Evolutionary conservation across 1,140 invertebrate species (phyloP).

Genomic region (Ceratina calcarata): DNA sequence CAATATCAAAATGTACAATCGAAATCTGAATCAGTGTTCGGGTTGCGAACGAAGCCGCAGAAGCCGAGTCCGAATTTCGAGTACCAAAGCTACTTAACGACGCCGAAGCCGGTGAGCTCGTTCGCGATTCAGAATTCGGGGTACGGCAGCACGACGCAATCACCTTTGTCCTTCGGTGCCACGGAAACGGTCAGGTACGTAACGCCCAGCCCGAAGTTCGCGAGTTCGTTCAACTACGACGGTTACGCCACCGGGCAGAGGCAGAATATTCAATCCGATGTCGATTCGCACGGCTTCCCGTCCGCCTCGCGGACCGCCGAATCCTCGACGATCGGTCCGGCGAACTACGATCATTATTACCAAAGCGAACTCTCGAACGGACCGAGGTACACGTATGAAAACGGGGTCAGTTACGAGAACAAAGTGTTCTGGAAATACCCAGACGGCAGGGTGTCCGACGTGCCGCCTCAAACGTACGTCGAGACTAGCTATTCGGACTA

Average conservation of each 20-base stretch:
- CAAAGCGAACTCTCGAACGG: constrained; percentile 25
- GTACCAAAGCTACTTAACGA: constrained; percentile 50
- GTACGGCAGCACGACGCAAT: constrained; percentile 35
- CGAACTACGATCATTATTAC: constrained; percentile 10
- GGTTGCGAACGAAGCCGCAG: constrained; percentile 71
- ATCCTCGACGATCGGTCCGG: background rate
- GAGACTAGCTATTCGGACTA: constrained; percentile 68
- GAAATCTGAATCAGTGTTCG: constrained; percentile 48
- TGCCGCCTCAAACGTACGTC: constrained; percentile 70
- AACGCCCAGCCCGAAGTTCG: constrained; percentile 24
- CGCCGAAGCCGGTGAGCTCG: constrained; percentile 34
- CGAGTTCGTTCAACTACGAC: constrained; percentile 16
- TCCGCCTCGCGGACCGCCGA: background rate
- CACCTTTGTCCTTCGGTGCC: constrained; percentile 9
- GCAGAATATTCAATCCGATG: constrained; percentile 18
- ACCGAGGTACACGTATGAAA: constrained; percentile 73
- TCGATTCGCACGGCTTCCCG: constrained; percentile 9
- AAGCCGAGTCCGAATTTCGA: constrained; percentile 49
- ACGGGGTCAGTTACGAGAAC: constrained; percentile 76
- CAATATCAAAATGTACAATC: background rate
- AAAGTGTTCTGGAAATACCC: constrained; percentile 79
- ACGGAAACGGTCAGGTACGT: constrained; percentile 12
- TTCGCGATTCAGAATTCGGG: constrained; percentile 49
- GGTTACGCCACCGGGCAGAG: background rate
- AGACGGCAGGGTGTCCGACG: constrained; percentile 73